These are phyloP conservation scores for Aporrectodea caliginosa DNA, from an alignment of 1,140 invertebrate species.

Conservation along the genomic window DNA sequence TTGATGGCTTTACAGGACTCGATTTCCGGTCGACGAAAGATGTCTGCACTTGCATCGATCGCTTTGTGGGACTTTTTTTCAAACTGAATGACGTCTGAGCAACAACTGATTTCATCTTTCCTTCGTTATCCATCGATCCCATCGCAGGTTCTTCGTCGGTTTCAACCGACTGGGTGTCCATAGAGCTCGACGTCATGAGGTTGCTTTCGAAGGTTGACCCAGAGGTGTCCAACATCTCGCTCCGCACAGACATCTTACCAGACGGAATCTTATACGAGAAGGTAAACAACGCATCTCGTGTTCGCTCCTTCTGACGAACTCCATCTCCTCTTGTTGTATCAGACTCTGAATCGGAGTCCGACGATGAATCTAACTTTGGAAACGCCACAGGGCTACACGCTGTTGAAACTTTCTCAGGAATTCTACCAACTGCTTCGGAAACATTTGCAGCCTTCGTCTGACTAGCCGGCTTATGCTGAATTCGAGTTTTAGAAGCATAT, in stretches of 20 bases:
- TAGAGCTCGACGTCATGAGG: neutral
- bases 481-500: neutral
- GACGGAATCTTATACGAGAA: neutral
- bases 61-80: neutral
- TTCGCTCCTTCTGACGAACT: neutral
- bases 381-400: no score
- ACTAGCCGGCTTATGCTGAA: neutral
- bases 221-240: neutral
- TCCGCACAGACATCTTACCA: neutral
- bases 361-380: no score
- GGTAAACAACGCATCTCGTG: neutral
- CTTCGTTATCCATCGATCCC: no score
- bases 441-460: neutral
- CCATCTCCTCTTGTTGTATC: no score
- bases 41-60: neutral
- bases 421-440: no score
- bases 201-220: neutral
- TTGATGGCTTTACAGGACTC: no score
- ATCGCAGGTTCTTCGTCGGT: neutral
- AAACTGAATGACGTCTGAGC: neutral
- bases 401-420: no score
- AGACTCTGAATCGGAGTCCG: neutral
- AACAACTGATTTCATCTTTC: neutral
- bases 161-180: neutral
- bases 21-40: neutral